Evolutionary conservation across 2,888 invertebrate genomes (phyloP).

Genomic region (Dendrolimus houi): DNA sequence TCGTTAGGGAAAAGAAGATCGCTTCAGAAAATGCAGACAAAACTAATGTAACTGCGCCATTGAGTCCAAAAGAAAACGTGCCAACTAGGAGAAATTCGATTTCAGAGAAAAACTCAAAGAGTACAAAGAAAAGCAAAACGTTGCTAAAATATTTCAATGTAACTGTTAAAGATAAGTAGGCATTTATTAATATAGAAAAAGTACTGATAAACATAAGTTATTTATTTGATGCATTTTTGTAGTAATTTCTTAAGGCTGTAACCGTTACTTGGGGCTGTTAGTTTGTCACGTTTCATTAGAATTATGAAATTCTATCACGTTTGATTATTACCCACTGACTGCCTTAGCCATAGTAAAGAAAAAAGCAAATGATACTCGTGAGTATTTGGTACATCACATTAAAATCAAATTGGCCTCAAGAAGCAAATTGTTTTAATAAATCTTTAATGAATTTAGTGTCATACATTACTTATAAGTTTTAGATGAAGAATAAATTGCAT

Average conservation of each 20-base stretch:
- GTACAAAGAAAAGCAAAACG: conserved; percentile 34
- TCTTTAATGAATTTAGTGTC: too few relatives aligned
- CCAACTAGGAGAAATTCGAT: conserved; percentile 36
- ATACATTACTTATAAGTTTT: too few relatives aligned
- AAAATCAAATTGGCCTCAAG: too few relatives aligned
- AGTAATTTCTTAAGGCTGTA: background rate
- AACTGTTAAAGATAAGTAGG: conserved; percentile 30
- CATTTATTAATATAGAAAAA: background rate
- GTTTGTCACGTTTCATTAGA: background rate
- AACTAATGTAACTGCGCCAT: conserved; percentile 16
- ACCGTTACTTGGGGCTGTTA: background rate
- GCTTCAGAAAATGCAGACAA: conserved; percentile 11
- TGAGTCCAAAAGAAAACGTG: conserved; percentile 39
- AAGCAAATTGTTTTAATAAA: too few relatives aligned
- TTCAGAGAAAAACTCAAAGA: conserved; percentile 38
- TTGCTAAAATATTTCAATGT: conserved; percentile 54
- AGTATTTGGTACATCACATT: too few relatives aligned
- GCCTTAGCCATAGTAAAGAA: too few relatives aligned
- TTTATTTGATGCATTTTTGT: background rate
- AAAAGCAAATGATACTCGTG: too few relatives aligned
- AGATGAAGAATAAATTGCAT: too few relatives aligned
- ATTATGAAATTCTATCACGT: background rate
- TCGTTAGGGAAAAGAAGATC: conserved; percentile 32
- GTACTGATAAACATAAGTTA: background rate
- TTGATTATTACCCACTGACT: background rate